These are phyloP conservation scores for Petrophora chlorosata DNA, from an alignment of 2,888 invertebrate species.

Conservation along the genomic window DNA sequence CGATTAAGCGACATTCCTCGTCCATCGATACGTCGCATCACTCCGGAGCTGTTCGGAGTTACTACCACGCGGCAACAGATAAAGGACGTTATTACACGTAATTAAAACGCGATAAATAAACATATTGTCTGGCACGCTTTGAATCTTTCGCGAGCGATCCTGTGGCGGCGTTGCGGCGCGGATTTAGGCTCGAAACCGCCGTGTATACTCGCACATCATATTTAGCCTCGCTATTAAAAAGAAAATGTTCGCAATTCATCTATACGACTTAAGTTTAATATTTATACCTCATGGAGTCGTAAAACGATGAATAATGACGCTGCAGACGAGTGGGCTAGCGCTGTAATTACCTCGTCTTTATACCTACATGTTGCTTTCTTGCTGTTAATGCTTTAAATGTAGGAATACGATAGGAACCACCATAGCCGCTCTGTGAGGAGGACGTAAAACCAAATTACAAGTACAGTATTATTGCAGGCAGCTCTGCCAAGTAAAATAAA, in stretches of 20 bases:
- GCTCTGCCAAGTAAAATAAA: constrained; percentile 49
- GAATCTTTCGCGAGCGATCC: constrained; percentile 53
- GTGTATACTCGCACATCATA: constrained; percentile 73
- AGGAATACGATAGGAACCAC: constrained; percentile 65
- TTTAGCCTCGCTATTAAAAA: constrained; percentile 82
- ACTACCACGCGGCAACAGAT: constrained; percentile 57
- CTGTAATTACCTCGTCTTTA: constrained; percentile 80
- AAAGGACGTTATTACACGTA: constrained; percentile 69
- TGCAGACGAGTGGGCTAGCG: constrained; percentile 79
- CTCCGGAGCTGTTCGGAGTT: constrained; percentile 46
- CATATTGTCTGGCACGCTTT: constrained; percentile 63
- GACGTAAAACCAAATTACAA: constrained; percentile 67
- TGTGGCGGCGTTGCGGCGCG: constrained; percentile 46
- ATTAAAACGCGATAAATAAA: constrained; percentile 75
- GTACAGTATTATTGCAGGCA: constrained; percentile 52
- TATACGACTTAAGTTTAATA: constrained; percentile 82
- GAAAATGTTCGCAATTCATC: constrained; percentile 82
- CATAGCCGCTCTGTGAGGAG: constrained; percentile 56
- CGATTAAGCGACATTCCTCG: constrained; percentile 78
- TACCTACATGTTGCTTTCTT: constrained; percentile 76
- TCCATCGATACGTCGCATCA: constrained; percentile 49
- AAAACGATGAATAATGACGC: constrained; percentile 83
- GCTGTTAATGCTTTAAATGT: constrained; percentile 75
- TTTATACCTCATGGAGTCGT: constrained; percentile 83
- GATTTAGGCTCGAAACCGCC: constrained; percentile 60